Evolutionary conservation across 2,113 vertebrate species (phyloP).

Genomic region (Tyrannus savana): DNA sequence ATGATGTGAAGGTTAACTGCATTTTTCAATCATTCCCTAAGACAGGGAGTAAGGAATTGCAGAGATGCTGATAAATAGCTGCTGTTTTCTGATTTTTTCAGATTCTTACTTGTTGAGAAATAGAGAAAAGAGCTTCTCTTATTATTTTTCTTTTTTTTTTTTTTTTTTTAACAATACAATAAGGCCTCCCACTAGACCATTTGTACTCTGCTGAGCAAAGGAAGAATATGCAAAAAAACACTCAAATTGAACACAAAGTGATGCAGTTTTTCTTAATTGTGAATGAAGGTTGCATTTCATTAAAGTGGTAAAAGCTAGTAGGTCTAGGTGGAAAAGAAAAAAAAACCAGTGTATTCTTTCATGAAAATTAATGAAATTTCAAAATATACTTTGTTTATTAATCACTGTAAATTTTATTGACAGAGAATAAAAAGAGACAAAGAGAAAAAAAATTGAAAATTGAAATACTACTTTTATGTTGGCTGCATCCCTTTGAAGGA

Average conservation of each 20-base stretch:
- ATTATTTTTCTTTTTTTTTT: neutral
- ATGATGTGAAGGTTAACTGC: neutral
- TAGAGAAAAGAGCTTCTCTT: neutral
- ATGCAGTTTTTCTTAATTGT: neutral
- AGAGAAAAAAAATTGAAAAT: neutral
- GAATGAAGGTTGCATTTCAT: neutral
- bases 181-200: neutral
- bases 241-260: neutral
- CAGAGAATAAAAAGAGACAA: neutral
- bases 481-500: neutral
- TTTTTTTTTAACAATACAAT: neutral
- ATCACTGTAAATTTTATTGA: neutral
- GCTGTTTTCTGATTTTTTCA: neutral
- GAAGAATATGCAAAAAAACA: neutral
- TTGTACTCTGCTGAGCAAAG: neutral
- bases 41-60: neutral
- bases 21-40: neutral
- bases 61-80: neutral
- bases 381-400: neutral
- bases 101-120: neutral
- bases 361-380: neutral
- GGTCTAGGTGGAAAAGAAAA: neutral
- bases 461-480: neutral
- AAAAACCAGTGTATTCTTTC: neutral
- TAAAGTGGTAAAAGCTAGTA: neutral